Evolutionary conservation across 2,888 invertebrate species (phyloP).

Genomic region (Synanthedon vespiformis): DNA sequence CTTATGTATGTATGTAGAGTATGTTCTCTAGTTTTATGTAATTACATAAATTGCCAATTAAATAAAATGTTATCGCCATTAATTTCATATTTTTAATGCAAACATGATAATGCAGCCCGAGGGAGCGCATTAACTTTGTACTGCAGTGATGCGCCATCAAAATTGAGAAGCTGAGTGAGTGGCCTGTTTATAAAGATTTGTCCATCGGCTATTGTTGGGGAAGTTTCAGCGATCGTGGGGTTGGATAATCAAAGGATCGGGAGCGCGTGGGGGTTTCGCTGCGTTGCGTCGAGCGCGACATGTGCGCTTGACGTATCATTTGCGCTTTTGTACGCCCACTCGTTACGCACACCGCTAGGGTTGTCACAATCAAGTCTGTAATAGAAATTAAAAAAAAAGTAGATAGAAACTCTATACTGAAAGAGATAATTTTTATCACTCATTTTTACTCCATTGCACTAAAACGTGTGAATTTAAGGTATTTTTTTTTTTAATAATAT

Average conservation of each 20-base stretch:
- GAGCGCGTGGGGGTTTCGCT: conserved; percentile 9
- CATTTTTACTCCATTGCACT: too few species aligned
- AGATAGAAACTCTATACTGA: neutral
- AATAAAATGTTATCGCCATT: neutral
- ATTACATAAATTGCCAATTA: too few species aligned
- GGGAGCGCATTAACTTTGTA: neutral
- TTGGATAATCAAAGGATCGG: neutral
- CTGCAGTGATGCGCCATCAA: neutral
- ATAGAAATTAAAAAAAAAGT: too few species aligned
- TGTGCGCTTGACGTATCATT: conserved; percentile 58
- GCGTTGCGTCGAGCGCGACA: conserved; percentile 14
- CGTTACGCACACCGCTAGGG: conserved; percentile 19
- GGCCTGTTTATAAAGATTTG: neutral
- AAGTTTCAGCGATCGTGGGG: neutral
- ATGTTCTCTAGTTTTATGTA: too few species aligned
- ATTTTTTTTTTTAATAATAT: too few species aligned
- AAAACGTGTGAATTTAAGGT: too few species aligned
- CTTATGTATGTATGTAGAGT: too few species aligned
- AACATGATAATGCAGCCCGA: neutral
- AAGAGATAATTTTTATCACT: too few species aligned
- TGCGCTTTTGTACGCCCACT: conserved; percentile 55
- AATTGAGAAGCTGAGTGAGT: neutral
- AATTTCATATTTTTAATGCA: neutral
- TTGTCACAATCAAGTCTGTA: neutral
- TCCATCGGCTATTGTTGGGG: neutral